Evolutionary conservation across 1,140 invertebrate species (phyloP).

Genomic region (Copidosoma floridanum): DNA sequence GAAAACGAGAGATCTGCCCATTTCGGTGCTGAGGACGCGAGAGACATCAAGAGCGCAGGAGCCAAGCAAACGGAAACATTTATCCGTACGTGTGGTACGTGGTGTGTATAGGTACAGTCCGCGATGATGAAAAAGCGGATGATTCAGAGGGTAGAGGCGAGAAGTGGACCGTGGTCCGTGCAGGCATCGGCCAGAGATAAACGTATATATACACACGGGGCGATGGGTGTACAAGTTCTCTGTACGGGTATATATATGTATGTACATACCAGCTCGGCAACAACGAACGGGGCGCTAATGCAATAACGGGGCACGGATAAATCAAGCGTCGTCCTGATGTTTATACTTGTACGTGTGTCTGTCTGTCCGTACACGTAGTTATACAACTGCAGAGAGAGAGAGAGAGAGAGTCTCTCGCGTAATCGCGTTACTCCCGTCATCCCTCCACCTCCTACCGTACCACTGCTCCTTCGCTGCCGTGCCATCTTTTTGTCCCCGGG

Average conservation of each 20-base stretch:
- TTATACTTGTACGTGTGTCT: no score
- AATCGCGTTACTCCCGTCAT: conserved; percentile 44
- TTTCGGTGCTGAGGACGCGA: neutral
- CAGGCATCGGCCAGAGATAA: no score
- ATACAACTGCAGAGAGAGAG: conserved; percentile 6
- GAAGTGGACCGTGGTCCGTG: conserved; percentile 11
- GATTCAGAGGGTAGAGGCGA: neutral
- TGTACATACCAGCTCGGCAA: neutral
- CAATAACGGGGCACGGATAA: conserved; percentile 52
- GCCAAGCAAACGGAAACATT: neutral
- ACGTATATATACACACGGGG: neutral
- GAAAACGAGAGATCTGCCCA: no score
- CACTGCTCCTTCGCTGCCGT: no score
- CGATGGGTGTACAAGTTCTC: no score
- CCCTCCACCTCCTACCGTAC: conserved; percentile 17
- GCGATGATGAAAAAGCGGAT: neutral
- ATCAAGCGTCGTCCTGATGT: conserved; percentile 45
- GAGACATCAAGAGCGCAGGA: neutral
- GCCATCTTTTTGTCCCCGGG: no score
- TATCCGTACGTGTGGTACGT: no score
- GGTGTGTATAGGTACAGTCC: neutral
- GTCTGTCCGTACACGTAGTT: no score
- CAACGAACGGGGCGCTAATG: conserved; percentile 43
- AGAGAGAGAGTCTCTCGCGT: conserved; percentile 23
- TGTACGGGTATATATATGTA: neutral